A percentile compares a stretch with the other conserved stretches of the same genome.
phyloP scores from a whole-genome alignment of 2,797 vertebrate species.

The Acanthis flammea region DNA sequence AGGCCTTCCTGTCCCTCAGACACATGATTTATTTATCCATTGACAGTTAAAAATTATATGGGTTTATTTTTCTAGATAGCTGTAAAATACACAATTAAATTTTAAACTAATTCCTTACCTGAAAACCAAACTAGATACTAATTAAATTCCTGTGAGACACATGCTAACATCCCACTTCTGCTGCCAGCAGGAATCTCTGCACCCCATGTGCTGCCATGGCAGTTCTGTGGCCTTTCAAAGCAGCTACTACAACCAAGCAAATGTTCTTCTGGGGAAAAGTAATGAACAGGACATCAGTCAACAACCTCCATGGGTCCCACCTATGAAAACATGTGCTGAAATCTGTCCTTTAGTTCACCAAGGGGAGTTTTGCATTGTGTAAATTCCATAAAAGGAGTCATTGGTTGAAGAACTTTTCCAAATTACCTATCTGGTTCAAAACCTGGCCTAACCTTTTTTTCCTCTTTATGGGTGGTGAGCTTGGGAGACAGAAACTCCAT shows the following conservation, averaged over 20 bases:
- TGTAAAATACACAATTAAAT: neutral
- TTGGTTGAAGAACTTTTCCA: neutral
- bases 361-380: neutral
- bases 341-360: neutral
- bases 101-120: neutral
- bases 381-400: neutral
- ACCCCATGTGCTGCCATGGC: neutral
- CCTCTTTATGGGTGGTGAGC: neutral
- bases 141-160: neutral
- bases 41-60: neutral
- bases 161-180: neutral
- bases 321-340: neutral
- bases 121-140: neutral
- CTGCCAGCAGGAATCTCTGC: neutral
- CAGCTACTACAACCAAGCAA: neutral
- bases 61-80: neutral
- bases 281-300: neutral
- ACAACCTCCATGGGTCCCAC: neutral
- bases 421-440: neutral
- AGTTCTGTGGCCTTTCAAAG: neutral
- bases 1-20: neutral
- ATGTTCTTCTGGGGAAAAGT: neutral
- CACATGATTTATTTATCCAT: neutral
- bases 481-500: neutral
- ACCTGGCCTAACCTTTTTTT: neutral